Conservation (phyloP, 2,888 invertebrate genomes). For the Limnephilus marmoratus region DNA sequence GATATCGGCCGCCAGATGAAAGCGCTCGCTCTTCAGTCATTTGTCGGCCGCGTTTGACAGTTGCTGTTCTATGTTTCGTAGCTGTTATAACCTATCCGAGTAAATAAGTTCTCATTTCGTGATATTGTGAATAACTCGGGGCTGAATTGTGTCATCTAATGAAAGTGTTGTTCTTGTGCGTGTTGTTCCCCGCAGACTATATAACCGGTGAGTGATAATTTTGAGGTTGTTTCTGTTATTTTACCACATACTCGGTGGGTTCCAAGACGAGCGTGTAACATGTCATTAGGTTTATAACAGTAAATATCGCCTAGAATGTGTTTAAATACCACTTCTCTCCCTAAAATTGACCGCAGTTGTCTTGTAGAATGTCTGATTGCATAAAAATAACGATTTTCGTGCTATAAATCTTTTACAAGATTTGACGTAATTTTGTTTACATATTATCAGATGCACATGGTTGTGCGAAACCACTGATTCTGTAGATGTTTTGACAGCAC, state of each 20-base stretch:
- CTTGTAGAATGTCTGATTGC: neutral
- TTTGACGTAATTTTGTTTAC: conserved; percentile 47
- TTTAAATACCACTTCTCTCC: conserved; percentile 1
- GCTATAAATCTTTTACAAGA: neutral
- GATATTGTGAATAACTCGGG: conserved; percentile 49
- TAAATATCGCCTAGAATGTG: conserved; percentile 21
- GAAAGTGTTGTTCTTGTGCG: conserved; percentile 39
- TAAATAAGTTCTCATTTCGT: conserved; percentile 52
- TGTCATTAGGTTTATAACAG: conserved; percentile 38
- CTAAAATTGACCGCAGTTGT: neutral
- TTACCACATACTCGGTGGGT: conserved; percentile 6
- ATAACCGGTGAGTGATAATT: conserved; percentile 16
- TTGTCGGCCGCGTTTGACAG: conserved; percentile 62
- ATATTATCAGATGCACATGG: conserved; percentile 23
- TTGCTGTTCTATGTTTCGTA: conserved; percentile 28
- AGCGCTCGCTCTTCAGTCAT: conserved; percentile 52
- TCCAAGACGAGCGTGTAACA: conserved; percentile 31
- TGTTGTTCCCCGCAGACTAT: neutral
- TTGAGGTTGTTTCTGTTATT: conserved; percentile 20
- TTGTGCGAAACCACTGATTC: neutral
- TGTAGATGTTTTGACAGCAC: neutral
- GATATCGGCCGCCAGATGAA: conserved; percentile 48
- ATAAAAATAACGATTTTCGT: too few species aligned
- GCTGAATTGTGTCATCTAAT: conserved; percentile 33
- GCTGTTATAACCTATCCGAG: conserved; percentile 56